These are phyloP conservation scores for Apamea anceps DNA, from an alignment of 2,888 invertebrate genomes.

Conservation along the genomic window DNA sequence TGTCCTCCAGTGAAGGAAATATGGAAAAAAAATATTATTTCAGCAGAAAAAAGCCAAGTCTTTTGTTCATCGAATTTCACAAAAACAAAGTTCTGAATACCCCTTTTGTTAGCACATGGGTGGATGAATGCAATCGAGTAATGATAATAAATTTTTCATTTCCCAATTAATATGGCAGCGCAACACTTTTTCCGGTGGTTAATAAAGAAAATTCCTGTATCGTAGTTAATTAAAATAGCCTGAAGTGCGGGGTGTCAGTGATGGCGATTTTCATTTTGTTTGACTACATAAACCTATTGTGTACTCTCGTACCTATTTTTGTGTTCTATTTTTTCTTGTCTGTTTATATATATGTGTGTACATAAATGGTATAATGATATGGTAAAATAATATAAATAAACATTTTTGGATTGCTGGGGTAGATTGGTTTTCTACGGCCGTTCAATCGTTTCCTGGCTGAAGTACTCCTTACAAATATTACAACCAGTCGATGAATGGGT, in stretches of 20 bases:
- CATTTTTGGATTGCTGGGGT: no score
- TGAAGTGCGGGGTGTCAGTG: constrained; percentile 62
- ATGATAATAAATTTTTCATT: constrained; percentile 68
- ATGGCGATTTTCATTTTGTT: constrained; percentile 46
- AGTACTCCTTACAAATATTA: no score
- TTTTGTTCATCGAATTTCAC: constrained; percentile 39
- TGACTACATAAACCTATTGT: not conserved
- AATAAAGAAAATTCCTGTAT: constrained; percentile 82
- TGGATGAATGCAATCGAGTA: constrained; percentile 58
- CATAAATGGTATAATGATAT: no score
- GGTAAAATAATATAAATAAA: no score
- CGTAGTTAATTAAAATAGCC: constrained; percentile 85
- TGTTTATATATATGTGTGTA: no score
- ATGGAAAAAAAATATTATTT: constrained; percentile 35
- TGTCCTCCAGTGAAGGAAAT: constrained; percentile 25
- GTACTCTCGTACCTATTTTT: no score
- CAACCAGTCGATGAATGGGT: no score
- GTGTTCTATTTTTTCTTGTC: no score
- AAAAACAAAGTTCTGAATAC: constrained; percentile 45
- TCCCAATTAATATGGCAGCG: constrained; percentile 75
- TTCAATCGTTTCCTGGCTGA: no score
- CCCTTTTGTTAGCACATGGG: constrained; percentile 44
- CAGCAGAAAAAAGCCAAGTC: constrained; percentile 10
- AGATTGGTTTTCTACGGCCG: no score
- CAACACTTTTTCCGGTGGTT: constrained; percentile 79